Evolutionary conservation across 2,797 vertebrate species (phyloP).

Genomic region (Xenentodon cancila): DNA sequence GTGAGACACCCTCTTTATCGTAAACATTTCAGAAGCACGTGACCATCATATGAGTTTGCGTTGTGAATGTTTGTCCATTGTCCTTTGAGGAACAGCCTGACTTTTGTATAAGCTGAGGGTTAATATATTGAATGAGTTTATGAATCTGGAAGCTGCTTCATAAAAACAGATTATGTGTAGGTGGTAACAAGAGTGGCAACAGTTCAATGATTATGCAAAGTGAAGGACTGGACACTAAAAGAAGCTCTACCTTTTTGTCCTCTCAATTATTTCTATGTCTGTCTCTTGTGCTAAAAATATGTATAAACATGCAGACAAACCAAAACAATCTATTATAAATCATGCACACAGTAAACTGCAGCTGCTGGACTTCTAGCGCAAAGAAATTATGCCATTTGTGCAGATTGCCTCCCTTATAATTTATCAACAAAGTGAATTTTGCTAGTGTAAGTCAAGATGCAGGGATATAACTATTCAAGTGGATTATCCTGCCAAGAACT

Average conservation of each 20-base stretch:
- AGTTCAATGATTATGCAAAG: conserved; percentile 18
- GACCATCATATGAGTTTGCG: neutral
- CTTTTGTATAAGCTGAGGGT: conserved; percentile 33
- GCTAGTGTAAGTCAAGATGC: conserved; percentile 34
- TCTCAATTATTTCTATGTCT: conserved; percentile 14
- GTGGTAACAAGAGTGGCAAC: conserved; percentile 26
- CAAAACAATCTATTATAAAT: conserved; percentile 32
- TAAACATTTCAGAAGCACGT: conserved; percentile 2
- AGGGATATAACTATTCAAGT: conserved; percentile 43
- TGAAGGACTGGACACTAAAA: too few species aligned
- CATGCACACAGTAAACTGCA: conserved; percentile 29
- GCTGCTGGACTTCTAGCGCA: neutral
- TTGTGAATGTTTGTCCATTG: conserved; percentile 1
- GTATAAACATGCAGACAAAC: too few species aligned
- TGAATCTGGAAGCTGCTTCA: conserved; percentile 37
- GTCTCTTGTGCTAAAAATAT: too few species aligned
- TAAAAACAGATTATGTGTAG: conserved; percentile 45
- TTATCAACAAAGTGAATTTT: conserved; percentile 43
- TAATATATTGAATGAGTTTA: conserved; percentile 21
- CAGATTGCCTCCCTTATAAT: conserved; percentile 29
- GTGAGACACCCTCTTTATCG: too few species aligned
- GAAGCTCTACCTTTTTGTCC: conserved; percentile 4
- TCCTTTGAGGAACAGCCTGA: conserved; percentile 13
- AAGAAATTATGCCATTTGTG: conserved; percentile 12
- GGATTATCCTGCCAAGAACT: conserved; percentile 55